Percentiles rank a stretch among this genome's conserved stretches.
Conservation (phyloP, 92 coral and sea anemone genomes). For the Parazoanthus swiftii region DNA sequence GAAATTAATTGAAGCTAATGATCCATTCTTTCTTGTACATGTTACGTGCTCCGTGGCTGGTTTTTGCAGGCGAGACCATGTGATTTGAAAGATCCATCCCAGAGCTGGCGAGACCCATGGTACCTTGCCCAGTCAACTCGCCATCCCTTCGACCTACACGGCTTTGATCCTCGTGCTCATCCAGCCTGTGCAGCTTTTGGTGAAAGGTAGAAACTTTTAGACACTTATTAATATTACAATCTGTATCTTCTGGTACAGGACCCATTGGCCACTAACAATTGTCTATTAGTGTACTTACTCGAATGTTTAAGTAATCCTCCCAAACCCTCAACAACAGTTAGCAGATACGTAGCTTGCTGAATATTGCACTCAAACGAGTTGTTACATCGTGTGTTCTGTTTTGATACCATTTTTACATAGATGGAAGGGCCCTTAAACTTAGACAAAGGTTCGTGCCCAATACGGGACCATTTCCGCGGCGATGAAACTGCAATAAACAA, state of each 20-base stretch:
- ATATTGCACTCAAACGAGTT: conserved; percentile 6
- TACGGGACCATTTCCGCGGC: conserved; percentile 29
- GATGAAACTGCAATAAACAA: conserved; percentile 24
- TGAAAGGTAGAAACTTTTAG: conserved; percentile 71
- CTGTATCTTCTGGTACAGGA: conserved; percentile 9
- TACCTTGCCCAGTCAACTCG: conserved; percentile 80
- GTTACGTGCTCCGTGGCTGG: conserved; percentile 19
- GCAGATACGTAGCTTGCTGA: not conserved
- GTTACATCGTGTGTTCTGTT: conserved; percentile 6
- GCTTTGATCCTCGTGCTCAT: conserved; percentile 85
- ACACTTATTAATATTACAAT: not conserved
- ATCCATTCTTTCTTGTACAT: conserved; percentile 38
- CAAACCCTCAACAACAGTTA: not conserved
- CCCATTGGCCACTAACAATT: conserved; percentile 56
- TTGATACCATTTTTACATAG: not conserved
- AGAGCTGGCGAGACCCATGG: conserved; percentile 84
- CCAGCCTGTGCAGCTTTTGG: conserved; percentile 90
- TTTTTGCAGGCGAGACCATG: conserved; percentile 84
- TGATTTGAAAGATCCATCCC: conserved; percentile 80
- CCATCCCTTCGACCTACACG: conserved; percentile 80
- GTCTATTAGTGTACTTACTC: conserved; percentile 53
- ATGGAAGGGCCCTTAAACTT: conserved; percentile 23
- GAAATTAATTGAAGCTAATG: conserved; percentile 32
- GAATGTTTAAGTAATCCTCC: conserved; percentile 20
- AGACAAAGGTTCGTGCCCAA: conserved; percentile 34